Evolutionary conservation across 2,888 invertebrate species (phyloP), one percentile per base, ranked within the genome.

Genomic region (Fabriciana adippe): DNA sequence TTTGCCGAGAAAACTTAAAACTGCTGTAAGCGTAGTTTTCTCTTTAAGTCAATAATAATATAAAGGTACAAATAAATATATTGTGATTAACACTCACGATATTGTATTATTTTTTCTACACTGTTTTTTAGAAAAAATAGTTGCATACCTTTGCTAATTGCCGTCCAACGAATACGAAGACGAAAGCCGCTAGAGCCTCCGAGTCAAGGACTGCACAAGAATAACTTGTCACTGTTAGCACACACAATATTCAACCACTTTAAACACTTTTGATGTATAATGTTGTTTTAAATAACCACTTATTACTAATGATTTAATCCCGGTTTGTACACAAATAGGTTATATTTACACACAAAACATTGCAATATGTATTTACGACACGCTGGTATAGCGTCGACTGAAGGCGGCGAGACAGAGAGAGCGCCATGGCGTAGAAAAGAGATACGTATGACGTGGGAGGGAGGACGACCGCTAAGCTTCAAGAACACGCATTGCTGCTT

Each of bases 301-400:
- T 64, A 55, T 64, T 64, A 51, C 47, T 35, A 63, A 64, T 68
- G 67, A 67, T 64, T 62, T 48, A 47, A 57, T 64, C 61, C 72
- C 69, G 67, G 18, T 53, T 67, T 70, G 69, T 72, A 71, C 74
- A 77, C 76, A 78, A 86, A 84, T 82, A 78, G 83, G 83, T 86
- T 86, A 84, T 86, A 86, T 87, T 89, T 87, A 86, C 89, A 82
- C 74, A 72, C 71, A 77, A 79, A 77, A 74, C 76, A 75, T 75
- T 69, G 74, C 69, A 73, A 79, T 81, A 88, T 90, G 89, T 88
- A 87, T 89, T 83, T 80, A 76, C 80, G 74, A 80, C 78, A 83
- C 82, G 83, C 85, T 79, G 84, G 87, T 85, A 86, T 79, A 84
- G 86, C 89, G 88, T 83, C 81, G 82, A 92, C 92, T 92, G 90